These are phyloP conservation scores for Chaetodon trifascialis DNA, from an alignment of 2,113 vertebrate species.

Conservation along the genomic window DNA sequence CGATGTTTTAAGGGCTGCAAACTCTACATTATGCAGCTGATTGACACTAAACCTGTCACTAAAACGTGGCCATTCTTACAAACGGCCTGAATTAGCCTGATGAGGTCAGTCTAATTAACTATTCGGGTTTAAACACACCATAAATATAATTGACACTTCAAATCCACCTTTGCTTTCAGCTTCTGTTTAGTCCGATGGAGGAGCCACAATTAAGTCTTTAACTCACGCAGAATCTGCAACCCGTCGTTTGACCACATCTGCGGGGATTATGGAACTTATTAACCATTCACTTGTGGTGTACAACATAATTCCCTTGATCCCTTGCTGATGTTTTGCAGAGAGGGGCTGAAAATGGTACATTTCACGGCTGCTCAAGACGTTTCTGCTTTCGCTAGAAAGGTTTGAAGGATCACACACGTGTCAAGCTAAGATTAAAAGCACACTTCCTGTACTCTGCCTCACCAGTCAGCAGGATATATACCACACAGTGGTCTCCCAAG, in stretches of 20 bases:
- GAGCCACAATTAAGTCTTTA: background rate
- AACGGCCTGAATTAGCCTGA: background rate
- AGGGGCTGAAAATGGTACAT: no score
- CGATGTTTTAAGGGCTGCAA: background rate
- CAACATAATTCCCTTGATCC: background rate
- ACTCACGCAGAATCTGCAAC: background rate
- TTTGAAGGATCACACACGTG: background rate
- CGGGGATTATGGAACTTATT: background rate
- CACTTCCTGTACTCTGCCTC: background rate
- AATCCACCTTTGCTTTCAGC: background rate
- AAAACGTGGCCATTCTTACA: background rate
- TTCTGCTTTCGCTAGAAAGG: background rate
- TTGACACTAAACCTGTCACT: slow-evolving; percentile 20
- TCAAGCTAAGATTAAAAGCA: background rate
- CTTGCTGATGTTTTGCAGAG: no score
- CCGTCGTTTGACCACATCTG: background rate
- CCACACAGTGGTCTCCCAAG: background rate
- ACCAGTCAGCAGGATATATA: background rate
- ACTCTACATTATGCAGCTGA: background rate
- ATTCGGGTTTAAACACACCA: background rate
- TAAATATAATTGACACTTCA: background rate
- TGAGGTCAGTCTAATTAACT: background rate
- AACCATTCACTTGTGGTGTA: background rate
- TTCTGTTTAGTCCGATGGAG: background rate
- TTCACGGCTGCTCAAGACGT: background rate